Evolutionary conservation across 2,113 vertebrate species (phyloP), one percentile per base, ranked within the genome.

Genomic region (Balaeniceps rex): DNA sequence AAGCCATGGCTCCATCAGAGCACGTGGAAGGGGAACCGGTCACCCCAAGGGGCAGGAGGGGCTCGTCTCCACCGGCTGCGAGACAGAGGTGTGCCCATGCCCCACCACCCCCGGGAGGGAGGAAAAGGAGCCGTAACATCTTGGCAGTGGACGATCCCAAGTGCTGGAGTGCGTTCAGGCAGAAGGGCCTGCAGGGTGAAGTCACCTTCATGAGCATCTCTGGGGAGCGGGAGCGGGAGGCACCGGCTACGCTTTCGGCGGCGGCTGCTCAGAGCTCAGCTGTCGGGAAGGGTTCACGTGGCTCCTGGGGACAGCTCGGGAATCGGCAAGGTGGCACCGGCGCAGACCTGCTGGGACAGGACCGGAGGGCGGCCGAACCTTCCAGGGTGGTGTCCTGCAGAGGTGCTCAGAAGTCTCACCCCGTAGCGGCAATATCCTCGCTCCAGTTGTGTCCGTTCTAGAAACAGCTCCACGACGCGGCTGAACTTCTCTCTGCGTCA

Each of bases 11-110:
- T 31, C 8, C 65, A 8, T 1, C 2, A 5, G 69, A 24, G 21
- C 1, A 0, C 0, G 22, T 14, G 34, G 68, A 60, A 52, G 40
- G 60, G 42, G 17, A 75, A 10, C 2, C 0, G 11, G 16, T 31
- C 33, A 40, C 15, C 51, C 70, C 3, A 0, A 42, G 55, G 78
- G 49, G 3, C 33, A 22, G 44, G 14, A 58, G 19, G 64, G 68
- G 33, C 4, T 25, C 24, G 24, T 70, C 34, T n/a, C 66, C 71
- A 21, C 33, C 54, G 5, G 65, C 2, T 1, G n/a, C 1, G 10
- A 64, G 63, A 25, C 21, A 4, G 46, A 18, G 80, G 25, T 4
- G 40, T 25, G n/a, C n/a, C 88, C 65, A 16, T 4, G 5, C 5
- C 31, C 36, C 55, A 5, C 38, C 15, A 6, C 38, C 31, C 58